Conservation (phyloP, 2,113 vertebrate genomes). For the Urocolius indicus region DNA sequence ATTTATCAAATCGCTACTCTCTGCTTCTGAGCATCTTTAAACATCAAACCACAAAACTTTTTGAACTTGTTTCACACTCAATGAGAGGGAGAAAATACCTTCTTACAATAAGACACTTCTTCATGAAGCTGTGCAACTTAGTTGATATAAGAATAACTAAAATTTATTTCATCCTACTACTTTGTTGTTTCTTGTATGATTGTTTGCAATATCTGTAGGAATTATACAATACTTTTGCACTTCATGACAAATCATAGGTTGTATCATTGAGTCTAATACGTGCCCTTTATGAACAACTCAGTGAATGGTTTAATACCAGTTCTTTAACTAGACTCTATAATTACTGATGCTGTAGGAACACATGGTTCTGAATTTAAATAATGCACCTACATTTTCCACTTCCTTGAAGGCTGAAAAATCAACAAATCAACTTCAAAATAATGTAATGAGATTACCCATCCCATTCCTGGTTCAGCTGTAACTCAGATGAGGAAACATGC, state of each 20-base stretch:
- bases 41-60: background rate
- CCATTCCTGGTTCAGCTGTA: background rate
- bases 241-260: background rate
- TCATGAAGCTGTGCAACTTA: background rate
- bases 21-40: background rate
- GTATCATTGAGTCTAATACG: background rate
- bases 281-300: background rate
- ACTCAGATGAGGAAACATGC: background rate
- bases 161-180: background rate
- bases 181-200: background rate
- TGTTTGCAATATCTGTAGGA: background rate
- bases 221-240: background rate
- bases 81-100: background rate
- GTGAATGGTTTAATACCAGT: background rate
- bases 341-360: background rate
- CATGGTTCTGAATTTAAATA: background rate
- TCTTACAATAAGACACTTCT: background rate
- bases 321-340: background rate
- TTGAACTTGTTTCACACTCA: background rate
- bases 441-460: background rate
- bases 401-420: background rate
- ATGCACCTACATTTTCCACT: background rate
- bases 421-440: background rate
- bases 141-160: background rate
- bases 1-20: background rate